Base-by-base conservation (phyloP, 2,113 vertebrate species). In the Oryzias curvinotus region DNA sequence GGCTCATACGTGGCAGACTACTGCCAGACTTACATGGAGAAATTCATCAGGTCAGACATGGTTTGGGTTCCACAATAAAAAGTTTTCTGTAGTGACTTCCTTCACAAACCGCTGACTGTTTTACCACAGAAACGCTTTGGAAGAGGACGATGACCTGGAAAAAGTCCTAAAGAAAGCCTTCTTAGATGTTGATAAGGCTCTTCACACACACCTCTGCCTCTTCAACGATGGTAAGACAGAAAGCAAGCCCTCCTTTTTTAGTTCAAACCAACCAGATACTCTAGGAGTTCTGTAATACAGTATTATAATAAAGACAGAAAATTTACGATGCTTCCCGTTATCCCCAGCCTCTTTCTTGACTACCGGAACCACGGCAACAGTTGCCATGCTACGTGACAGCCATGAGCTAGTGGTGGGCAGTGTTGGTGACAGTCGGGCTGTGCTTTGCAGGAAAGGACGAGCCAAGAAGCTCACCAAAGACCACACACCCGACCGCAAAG, bases 381-480 rank as follows among this genome's bases (percentile, higher is more conserved):
- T 98, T 87, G 96, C 95, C 62, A 65, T 98, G 75, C 87, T 98
- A 53, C 92, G 94, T 41, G 95, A 96, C 7, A 92, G 95, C 0
- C 91, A 96, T 50, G 96, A 98, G 83, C 90, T 98, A 82, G 95
- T 96, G 46, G 93, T 98, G 41, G 96, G 90, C 23, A 97, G 95
- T 1, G 95, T 94, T 21, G 97, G 96, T 1, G 97, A 98, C 85
- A 98, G 97, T 65, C 92, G 94, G 6, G 97, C 96, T n/a, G 83
- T 98, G 85, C 84, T 98, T 55, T 96, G 95, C 85, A 92, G 95
- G 65, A 95, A 94, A 62, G 95, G 95, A 73, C 92, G 91, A 77
- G 92, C 93, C 15, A 25, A 87, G 65, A 97, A 94, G 73, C 92
- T 98, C 71, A 98, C 94, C 14, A 91, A 46, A 76, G 97, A 98